Base-by-base conservation (phyloP, 2,888 invertebrate genomes). In the Calameuta filiformis region DNA sequence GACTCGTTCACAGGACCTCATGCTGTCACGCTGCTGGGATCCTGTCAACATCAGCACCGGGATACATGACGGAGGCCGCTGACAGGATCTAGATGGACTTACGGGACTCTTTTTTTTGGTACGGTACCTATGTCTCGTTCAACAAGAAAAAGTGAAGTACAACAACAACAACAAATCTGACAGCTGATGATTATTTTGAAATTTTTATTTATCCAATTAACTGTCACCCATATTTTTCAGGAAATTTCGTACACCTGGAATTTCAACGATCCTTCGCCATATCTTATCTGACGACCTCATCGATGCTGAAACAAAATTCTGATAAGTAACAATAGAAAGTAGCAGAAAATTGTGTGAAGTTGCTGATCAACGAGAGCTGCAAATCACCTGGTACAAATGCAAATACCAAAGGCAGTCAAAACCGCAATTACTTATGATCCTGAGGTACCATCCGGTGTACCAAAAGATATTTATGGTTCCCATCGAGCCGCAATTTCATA, bases 21-120 rank as follows among this genome's bases (percentile, higher is more conserved):
- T 78, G 83, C 83, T 83, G 83, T 2, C 71, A n/a, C 40, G 81
- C 81, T 77, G 79, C 75, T 81, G 83, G 76, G 81, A 79, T 80
- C 83, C 82, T 81, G 83, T 85, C 84, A 83, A 82, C 83, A 83
- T 85, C 83, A 78, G 82, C 80, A 81, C 79, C 79, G 83, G 77
- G 78, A 78, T 79, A 80, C 69, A 73, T 78, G 77, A 71, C 75
- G 77, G 76, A 77, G 75, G 73, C 71, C 23, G 40, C 40, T 23
- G 71, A 33, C 31, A 71, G 31, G 71, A 33, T 56, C 40, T 56
- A 4, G 23, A 56, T 23, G 31, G 71, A 30, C 71, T 71, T 71
- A 31, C 71, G 31, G 30, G 1, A 30, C 30, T 71, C 30, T 69
- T 69, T 69, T 71, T 71, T 71, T 71, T 3, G 4, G 12, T 6